A percentile compares a stretch with the other conserved stretches of the same genome.
Evolutionary conservation across 2,797 vertebrate genomes (phyloP).

Genomic region (Gastrophryne carolinensis): DNA sequence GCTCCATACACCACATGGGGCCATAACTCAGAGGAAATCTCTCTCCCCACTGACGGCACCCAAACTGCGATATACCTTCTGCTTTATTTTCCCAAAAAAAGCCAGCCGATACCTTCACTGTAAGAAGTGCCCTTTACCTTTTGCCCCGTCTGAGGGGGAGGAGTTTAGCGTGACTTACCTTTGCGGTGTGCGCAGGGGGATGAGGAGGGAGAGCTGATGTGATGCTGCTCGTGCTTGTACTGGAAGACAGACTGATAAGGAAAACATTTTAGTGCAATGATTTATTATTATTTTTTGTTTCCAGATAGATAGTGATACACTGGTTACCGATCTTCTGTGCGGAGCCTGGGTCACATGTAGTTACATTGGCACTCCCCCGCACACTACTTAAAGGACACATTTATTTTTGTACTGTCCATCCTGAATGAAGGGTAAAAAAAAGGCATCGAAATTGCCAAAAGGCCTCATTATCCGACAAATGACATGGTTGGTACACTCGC

Average conservation of each 20-base stretch:
- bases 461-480: too few species aligned
- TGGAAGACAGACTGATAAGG: constrained; percentile 59
- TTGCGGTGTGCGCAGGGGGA: not conserved
- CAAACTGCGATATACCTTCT: constrained; percentile 25
- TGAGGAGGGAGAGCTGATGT: constrained; percentile 37
- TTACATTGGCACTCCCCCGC: too few species aligned
- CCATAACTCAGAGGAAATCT: not conserved
- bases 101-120: constrained; percentile 56
- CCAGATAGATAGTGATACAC: constrained; percentile 68
- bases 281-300: constrained; percentile 33
- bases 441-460: too few species aligned
- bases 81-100: constrained; percentile 47
- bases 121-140: constrained; percentile 60
- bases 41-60: not conserved
- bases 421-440: too few species aligned
- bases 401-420: too few species aligned
- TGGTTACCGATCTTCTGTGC: constrained; percentile 65
- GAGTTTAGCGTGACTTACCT: not conserved
- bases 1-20: not conserved
- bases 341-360: too few species aligned
- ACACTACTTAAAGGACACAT: too few species aligned
- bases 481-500: too few species aligned
- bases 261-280: constrained; percentile 66
- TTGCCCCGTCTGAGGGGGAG: too few species aligned
- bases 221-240: constrained; percentile 63